Evolutionary conservation across 92 coral and sea anemone genomes (phyloP).

Genomic region (Epizoanthus ramosus): DNA sequence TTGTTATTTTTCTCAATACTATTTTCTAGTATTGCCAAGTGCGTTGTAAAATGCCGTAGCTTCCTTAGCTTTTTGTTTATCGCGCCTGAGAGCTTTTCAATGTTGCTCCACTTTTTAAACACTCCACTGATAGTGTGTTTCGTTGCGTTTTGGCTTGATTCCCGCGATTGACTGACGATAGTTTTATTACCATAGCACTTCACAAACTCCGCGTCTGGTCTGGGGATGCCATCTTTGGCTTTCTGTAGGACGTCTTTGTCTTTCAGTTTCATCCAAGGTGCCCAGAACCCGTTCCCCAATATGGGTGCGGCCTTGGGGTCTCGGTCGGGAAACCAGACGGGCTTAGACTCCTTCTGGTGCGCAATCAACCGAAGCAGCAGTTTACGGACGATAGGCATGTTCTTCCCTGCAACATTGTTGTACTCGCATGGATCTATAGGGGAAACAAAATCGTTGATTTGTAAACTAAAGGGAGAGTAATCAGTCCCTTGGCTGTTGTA

Average conservation of each 20-base stretch:
- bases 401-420: constrained; percentile 74
- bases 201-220: constrained; percentile 12
- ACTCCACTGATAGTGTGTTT: constrained; percentile 13
- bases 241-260: constrained; percentile 18
- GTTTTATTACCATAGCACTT: constrained; percentile 33
- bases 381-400: constrained; percentile 58
- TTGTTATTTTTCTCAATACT: background rate
- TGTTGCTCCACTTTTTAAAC: constrained; percentile 32
- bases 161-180: background rate
- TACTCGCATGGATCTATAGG: constrained; percentile 96
- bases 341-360: constrained; percentile 62
- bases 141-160: constrained; percentile 17
- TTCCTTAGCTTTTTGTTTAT: constrained; percentile 21
- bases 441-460: background rate
- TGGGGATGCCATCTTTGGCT: constrained; percentile 49
- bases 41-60: constrained; percentile 13
- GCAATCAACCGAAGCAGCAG: constrained; percentile 63
- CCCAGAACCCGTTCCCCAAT: constrained; percentile 72
- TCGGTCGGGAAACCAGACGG: constrained; percentile 85
- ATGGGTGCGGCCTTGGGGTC: constrained; percentile 74
- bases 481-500: too few relatives aligned
- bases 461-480: too few relatives aligned
- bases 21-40: background rate
- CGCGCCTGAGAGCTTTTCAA: constrained; percentile 18
- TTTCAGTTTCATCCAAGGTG: constrained; percentile 72